Percentiles rank a stretch among this genome's conserved stretches.
Conservation (phyloP, 2,888 invertebrate species). For the Gordius sp. region DNA sequence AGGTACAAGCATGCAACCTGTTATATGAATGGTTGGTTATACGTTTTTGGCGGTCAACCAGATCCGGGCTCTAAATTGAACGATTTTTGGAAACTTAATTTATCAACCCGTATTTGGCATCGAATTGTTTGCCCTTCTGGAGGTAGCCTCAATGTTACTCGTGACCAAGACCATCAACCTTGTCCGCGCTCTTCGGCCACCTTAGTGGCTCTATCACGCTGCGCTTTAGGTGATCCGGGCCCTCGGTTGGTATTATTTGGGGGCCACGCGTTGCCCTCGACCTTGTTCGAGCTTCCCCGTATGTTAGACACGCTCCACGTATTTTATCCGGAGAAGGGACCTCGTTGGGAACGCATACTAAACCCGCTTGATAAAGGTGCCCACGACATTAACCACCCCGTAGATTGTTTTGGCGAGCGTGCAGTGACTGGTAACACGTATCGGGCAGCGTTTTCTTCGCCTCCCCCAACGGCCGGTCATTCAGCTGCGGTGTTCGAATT, state of each 20-base stretch:
- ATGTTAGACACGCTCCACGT: conserved; percentile 4
- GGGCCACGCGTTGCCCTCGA: background rate
- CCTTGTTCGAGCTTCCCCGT: background rate
- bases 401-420: too few species aligned
- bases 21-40: background rate
- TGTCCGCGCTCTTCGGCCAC: conserved; percentile 2
- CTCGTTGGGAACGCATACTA: too few species aligned
- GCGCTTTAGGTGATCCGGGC: too few species aligned
- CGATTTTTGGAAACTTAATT: conserved; percentile 2
- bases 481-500: background rate
- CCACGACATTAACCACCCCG: too few species aligned
- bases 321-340: too few species aligned
- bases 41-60: conserved; percentile 7
- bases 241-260: conserved; percentile 2
- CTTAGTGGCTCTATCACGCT: background rate
- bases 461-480: conserved; percentile 8
- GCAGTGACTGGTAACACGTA: too few species aligned
- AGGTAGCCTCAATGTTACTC: too few species aligned
- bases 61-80: conserved; percentile 1
- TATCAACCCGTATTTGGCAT: background rate
- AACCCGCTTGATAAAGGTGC: too few species aligned
- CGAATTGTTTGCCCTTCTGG: background rate
- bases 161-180: background rate
- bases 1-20: background rate
- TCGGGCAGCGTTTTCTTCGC: background rate